Evolutionary conservation across 2,797 vertebrate species (phyloP).

Genomic region (Crenuchus spilurus): DNA sequence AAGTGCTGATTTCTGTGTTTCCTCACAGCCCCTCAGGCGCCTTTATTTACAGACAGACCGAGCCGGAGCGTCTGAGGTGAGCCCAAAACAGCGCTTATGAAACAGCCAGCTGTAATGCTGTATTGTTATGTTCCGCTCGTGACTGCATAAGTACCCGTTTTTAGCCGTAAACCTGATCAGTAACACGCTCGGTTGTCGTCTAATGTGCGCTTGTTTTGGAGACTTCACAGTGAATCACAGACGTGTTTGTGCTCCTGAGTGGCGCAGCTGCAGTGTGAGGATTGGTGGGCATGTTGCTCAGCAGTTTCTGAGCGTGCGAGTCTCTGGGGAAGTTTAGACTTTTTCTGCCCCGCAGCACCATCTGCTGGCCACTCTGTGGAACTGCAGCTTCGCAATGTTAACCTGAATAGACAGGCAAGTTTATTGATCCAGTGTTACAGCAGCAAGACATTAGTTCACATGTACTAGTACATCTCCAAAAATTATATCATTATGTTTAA

Average conservation of each 20-base stretch:
- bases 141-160: neutral
- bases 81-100: neutral
- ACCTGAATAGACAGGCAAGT: neutral
- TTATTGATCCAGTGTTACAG: no score
- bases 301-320: constrained; percentile 41
- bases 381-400: neutral
- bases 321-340: constrained; percentile 40
- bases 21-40: constrained; percentile 7
- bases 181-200: neutral
- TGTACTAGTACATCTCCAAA: no score
- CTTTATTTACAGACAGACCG: constrained; percentile 26
- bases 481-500: no score
- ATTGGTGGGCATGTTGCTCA: constrained; percentile 47
- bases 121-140: neutral
- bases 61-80: constrained; percentile 36
- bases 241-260: constrained; percentile 29
- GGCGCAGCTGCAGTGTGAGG: constrained; percentile 55
- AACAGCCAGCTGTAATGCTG: neutral
- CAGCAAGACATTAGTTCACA: no score
- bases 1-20: constrained; percentile 42
- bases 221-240: constrained; percentile 4
- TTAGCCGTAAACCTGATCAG: neutral
- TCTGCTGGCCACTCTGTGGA: constrained; percentile 14
- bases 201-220: neutral
- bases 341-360: constrained; percentile 40